phyloP scores from a whole-genome alignment of 2,797 vertebrate genomes.

The Euthynnus affinis region DNA sequence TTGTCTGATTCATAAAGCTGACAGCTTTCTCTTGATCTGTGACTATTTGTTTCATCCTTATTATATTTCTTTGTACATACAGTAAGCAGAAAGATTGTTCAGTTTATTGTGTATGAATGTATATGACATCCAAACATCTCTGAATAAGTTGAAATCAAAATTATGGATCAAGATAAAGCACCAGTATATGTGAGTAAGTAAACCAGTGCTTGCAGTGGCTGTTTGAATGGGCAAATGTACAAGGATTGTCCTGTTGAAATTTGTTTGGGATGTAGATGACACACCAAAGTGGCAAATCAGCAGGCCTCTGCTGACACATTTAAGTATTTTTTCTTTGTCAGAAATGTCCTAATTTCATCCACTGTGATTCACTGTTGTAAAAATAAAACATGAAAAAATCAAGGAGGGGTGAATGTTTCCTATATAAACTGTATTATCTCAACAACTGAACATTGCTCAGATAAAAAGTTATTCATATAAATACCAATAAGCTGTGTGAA shows the following conservation, averaged over 20 bases:
- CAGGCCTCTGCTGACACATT: not conserved
- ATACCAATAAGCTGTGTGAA: no score
- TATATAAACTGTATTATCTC: not conserved
- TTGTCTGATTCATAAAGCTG: constrained; percentile 35
- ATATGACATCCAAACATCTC: constrained; percentile 1
- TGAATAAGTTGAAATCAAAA: not conserved
- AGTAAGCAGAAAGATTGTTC: not conserved
- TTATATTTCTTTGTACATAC: not conserved
- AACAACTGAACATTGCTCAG: no score
- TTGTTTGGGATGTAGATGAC: not conserved
- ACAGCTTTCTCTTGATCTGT: constrained; percentile 15
- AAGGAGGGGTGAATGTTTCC: not conserved
- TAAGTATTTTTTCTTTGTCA: constrained; percentile 25
- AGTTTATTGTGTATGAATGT: constrained; percentile 17
- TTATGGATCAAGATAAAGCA: not conserved
- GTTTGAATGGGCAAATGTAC: constrained; percentile 12
- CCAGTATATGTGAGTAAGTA: not conserved
- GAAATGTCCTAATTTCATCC: constrained; percentile 4
- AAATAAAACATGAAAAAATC: constrained; percentile 22
- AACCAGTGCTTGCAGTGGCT: not conserved
- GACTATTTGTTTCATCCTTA: constrained; percentile 10
- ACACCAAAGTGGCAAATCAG: constrained; percentile 9
- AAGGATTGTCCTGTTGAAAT: constrained; percentile 9
- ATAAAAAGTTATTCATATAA: no score
- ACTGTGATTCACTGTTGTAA: constrained; percentile 7